phyloP scores from a whole-genome alignment of 1,140 invertebrate genomes.

The Scaptomyza graminum region DNA sequence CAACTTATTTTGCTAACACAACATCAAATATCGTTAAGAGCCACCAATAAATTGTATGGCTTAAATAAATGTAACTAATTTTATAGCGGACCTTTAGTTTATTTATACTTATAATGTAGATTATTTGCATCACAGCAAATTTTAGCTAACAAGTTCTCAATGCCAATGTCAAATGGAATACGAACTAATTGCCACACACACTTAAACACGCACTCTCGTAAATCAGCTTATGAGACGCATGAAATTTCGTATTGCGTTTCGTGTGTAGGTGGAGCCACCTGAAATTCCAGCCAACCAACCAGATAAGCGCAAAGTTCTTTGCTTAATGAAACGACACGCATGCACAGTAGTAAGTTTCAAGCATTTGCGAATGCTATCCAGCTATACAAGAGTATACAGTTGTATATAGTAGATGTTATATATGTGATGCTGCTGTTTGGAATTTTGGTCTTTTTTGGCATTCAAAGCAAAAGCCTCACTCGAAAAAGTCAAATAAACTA shows the following conservation, averaged over 20 bases:
- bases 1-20: too few species aligned
- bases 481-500: conserved; percentile 26
- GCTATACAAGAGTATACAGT: not conserved
- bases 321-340: conserved; percentile 46
- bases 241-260: conserved; percentile 5
- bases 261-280: conserved; percentile 43
- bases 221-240: not conserved
- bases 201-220: conserved; percentile 3
- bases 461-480: conserved; percentile 31
- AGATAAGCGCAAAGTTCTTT: conserved; percentile 38
- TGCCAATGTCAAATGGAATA: not conserved
- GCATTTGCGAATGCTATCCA: conserved; percentile 19
- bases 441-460: conserved; percentile 33
- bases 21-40: too few species aligned
- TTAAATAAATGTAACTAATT: too few species aligned
- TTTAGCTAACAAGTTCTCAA: not conserved
- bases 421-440: conserved; percentile 15
- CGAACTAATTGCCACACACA: not conserved
- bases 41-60: too few species aligned
- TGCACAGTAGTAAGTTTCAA: conserved; percentile 29
- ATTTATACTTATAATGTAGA: not conserved
- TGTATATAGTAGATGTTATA: conserved; percentile 22
- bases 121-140: not conserved
- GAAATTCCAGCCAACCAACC: conserved; percentile 38
- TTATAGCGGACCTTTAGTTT: too few species aligned